Evolutionary conservation across 2,888 invertebrate species (phyloP).

Genomic region (Calameuta pallipes): DNA sequence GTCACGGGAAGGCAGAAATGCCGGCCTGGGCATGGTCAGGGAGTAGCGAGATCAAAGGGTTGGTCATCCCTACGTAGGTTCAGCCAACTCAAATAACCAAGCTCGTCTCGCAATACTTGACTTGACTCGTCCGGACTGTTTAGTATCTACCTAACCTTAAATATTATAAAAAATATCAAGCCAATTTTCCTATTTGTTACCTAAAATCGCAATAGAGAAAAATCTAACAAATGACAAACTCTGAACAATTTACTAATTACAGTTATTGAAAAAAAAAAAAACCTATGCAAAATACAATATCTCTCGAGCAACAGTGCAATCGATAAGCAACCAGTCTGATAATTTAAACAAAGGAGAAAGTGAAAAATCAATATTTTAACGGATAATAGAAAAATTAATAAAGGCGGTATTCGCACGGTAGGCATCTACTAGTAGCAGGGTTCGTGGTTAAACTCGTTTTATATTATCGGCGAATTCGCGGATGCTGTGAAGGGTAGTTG

Average conservation of each 20-base stretch:
- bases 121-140: constrained; percentile 42
- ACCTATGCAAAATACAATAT: not conserved
- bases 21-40: constrained; percentile 36
- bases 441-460: not conserved
- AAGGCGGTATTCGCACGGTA: constrained; percentile 53
- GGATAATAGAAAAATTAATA: constrained; percentile 53
- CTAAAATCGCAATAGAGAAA: not conserved
- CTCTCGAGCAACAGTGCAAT: not conserved
- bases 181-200: not conserved
- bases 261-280: not conserved
- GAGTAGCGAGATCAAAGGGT: constrained; percentile 62
- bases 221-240: not conserved
- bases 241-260: not conserved
- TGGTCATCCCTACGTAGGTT: constrained; percentile 57
- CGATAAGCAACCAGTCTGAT: not conserved
- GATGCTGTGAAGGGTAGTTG: not conserved
- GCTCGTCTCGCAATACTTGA: constrained; percentile 56
- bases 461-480: not conserved
- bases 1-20: constrained; percentile 41
- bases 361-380: not conserved
- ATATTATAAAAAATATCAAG: constrained; percentile 40
- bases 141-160: constrained; percentile 52
- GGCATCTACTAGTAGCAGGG: not conserved
- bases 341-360: not conserved
- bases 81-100: constrained; percentile 65